Base-by-base conservation (phyloP, 2,888 invertebrate genomes). In the Lymantria dispar region DNA sequence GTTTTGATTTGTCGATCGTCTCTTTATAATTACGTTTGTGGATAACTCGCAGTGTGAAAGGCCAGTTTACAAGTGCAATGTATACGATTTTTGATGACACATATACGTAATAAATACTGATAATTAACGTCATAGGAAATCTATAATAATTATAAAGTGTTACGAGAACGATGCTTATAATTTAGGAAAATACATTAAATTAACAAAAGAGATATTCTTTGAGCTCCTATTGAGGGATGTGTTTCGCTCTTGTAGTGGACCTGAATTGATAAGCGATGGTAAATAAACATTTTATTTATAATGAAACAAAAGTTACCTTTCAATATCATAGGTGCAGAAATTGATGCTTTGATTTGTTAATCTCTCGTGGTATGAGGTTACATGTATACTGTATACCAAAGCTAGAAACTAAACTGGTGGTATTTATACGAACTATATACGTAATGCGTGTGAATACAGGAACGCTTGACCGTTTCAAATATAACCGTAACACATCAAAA, bases 41-140 rank as follows among this genome's bases (percentile, higher is more conserved):
- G 48, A 57, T 60, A 71, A 71, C 70, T 71, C 69, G 77, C 83
- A 83, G 83, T 80, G 76, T 43, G 83, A 75, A 81, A 89, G 91
- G 91, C 91, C 91, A 91, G 91, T 91, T 85, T 82, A 86, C 85
- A 86, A 85, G 91, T 91, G 92, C 92, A 92, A 91, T 92, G 91
- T 91, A 91, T 91, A 92, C 91, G 91, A 92, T 90, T 90, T 85
- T 89, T 87, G 85, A 89, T 78, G 85, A 89, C 88, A 86, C 84
- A 90, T 90, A 91, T 91, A 91, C 90, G 89, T 91, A 91, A 89
- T 84, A 69, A 64, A 80, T 82, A 85, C 83, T 86, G 85, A 87
- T 88, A 85, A 81, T 86, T 80, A 86, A 85, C 79, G 74, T 87
- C 82, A 85, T 88, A 88, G 78, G 78, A 77, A 85, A 84, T 82